Conservation (phyloP, 2,113 vertebrate species). For the Lasiurus borealis region DNA sequence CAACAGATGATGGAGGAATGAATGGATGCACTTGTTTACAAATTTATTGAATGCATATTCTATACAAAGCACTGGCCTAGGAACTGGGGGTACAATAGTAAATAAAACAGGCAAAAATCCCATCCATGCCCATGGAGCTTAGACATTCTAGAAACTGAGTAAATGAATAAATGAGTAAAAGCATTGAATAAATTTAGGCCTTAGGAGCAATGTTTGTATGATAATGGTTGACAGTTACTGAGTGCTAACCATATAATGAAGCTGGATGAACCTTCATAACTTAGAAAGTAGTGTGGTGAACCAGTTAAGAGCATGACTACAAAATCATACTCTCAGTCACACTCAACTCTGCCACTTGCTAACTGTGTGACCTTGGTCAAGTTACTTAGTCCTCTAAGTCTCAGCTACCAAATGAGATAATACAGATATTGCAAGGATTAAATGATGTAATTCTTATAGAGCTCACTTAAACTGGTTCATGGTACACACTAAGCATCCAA, state of each 20-base stretch:
- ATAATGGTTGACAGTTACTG: neutral
- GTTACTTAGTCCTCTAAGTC: neutral
- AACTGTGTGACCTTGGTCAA: neutral
- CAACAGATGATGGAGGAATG: neutral
- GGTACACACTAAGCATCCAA: neutral
- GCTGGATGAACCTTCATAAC: neutral
- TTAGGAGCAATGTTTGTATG: neutral
- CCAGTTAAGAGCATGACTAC: neutral
- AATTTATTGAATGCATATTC: neutral
- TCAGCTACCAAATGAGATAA: neutral
- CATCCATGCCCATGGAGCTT: neutral
- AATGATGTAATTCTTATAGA: neutral
- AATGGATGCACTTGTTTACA: neutral
- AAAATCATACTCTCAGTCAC: neutral
- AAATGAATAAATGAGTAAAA: neutral
- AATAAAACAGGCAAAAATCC: neutral
- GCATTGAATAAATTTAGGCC: neutral
- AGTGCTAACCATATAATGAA: neutral
- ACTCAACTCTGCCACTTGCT: neutral
- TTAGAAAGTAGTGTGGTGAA: neutral
- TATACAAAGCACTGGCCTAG: neutral
- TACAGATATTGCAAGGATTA: neutral
- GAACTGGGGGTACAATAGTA: neutral
- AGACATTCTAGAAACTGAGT: neutral
- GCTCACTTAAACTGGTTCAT: neutral